Conservation (phyloP, 1,140 invertebrate genomes). For the Eupeodes corollae region DNA sequence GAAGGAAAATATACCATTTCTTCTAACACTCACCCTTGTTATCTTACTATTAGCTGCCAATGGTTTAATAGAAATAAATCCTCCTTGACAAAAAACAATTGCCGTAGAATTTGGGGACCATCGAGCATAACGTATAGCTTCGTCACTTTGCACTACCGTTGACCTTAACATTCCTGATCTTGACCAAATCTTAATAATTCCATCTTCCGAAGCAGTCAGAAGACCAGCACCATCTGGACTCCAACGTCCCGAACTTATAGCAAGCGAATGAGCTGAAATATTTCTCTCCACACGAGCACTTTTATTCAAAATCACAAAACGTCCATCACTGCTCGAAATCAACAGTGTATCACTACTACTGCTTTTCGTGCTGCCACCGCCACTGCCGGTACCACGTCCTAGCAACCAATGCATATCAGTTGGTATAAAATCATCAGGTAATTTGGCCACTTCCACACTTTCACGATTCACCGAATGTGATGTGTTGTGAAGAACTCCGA, state of each 20-base stretch:
- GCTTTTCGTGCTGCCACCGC: constrained; percentile 51
- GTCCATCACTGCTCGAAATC: constrained; percentile 81
- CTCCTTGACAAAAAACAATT: constrained; percentile 75
- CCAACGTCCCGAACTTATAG: constrained; percentile 75
- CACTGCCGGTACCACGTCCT: constrained; percentile 39
- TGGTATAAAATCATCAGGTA: constrained; percentile 74
- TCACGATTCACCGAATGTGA: constrained; percentile 66
- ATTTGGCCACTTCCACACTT: constrained; percentile 59
- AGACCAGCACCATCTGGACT: constrained; percentile 85
- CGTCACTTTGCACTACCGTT: constrained; percentile 69
- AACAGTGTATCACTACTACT: constrained; percentile 74
- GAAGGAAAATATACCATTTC: too few species aligned
- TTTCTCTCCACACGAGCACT: constrained; percentile 85
- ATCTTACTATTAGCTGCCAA: constrained; percentile 80
- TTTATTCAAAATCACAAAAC: constrained; percentile 63
- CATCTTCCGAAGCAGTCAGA: constrained; percentile 92
- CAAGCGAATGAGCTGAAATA: constrained; percentile 87
- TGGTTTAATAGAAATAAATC: constrained; percentile 78
- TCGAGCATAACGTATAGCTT: constrained; percentile 66
- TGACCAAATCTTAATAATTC: constrained; percentile 93
- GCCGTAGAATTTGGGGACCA: constrained; percentile 81
- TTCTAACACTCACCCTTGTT: constrained; percentile 49
- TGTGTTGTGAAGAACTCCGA: too few species aligned
- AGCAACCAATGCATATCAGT: constrained; percentile 76
- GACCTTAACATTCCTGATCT: constrained; percentile 88